Percentiles rank a stretch among this genome's conserved stretches.
Conservation (phyloP, 2,888 invertebrate genomes). For the Caenorhabditis sulstoni region DNA sequence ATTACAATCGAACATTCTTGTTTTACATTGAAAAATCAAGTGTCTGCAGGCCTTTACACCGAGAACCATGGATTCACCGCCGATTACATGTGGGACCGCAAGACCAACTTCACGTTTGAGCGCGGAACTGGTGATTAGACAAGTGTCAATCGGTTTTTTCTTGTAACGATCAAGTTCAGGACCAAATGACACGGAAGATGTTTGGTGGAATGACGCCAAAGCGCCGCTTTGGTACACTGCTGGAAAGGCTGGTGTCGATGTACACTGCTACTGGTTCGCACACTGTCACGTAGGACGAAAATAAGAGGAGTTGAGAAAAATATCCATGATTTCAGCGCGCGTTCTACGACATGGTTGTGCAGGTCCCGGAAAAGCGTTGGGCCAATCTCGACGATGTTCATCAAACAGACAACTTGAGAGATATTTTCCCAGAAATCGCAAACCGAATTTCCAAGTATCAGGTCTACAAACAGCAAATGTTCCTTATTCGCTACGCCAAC, state of each 20-base stretch:
- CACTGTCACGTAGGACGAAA: slow-evolving; percentile 75
- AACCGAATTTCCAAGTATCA: slow-evolving; percentile 78
- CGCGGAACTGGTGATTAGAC: slow-evolving; percentile 65
- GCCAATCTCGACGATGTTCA: slow-evolving; percentile 73
- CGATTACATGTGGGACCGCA: slow-evolving; percentile 79
- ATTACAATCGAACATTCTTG: slow-evolving; percentile 43
- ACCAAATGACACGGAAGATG: slow-evolving; percentile 74
- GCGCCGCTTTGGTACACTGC: slow-evolving; percentile 80
- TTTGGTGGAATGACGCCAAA: slow-evolving; percentile 77
- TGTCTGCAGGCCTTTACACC: slow-evolving; percentile 78
- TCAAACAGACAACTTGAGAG: slow-evolving; percentile 72
- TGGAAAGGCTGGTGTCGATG: slow-evolving; percentile 77
- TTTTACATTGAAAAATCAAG: slow-evolving; percentile 6
- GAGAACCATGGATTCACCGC: slow-evolving; percentile 80
- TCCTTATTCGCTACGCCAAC: slow-evolving; percentile 72
- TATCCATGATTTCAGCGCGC: slow-evolving; percentile 65
- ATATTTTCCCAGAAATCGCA: slow-evolving; percentile 75
- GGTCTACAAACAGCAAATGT: slow-evolving; percentile 75
- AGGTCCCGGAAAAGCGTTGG: slow-evolving; percentile 74
- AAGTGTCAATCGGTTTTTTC: background rate
- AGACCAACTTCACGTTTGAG: slow-evolving; percentile 72
- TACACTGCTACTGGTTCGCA: slow-evolving; percentile 79
- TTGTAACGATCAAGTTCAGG: slow-evolving; percentile 57
- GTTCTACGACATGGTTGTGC: slow-evolving; percentile 78
- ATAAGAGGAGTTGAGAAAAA: background rate